Base-by-base conservation (phyloP, 2,888 invertebrate genomes). In the Phalera bucephala region DNA sequence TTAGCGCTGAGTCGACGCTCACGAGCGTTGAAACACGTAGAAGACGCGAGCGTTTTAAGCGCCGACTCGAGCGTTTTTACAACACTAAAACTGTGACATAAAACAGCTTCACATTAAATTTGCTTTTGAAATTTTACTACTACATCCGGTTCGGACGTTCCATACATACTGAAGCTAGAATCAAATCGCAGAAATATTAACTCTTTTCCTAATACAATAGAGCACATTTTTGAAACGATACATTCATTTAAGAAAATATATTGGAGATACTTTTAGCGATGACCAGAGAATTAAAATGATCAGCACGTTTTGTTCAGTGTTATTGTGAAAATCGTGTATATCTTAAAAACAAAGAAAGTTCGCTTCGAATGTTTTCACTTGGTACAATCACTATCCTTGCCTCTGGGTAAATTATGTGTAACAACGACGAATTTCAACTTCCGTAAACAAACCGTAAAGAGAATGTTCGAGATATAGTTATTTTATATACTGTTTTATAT, bases 61-160 rank as follows among this genome's bases (percentile, higher is more conserved):
- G n/a, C n/a, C n/a, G n/a, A n/a, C n/a, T n/a, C n/a, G n/a, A n/a
- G n/a, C n/a, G n/a, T n/a, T n/a, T n/a, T n/a, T n/a, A n/a, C n/a
- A n/a, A n/a, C n/a, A n/a, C n/a, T n/a, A n/a, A n/a, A n/a, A n/a
- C n/a, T n/a, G 6, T 6, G 17, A 17, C 17, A 17, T 6, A 4
- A 17, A 17, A 17, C 17, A 6, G 6, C 6, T 11, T 23, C 2
- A 11, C 23, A 4, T 27, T 9, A 41, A 36, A 52, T 43, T 48
- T 36, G 36, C 42, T 47, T 54, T 54, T 55, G 41, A 51, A 58
- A 55, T 58, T 49, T 50, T 52, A n/a, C 46, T 50, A 45, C 43
- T 38, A 60, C 52, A 60, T 75, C 77, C 77, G 73, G 67, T 67
- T 41, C 79, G 75, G 80, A 75, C 69, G 64, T 76, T 67, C 73